These are phyloP conservation scores for Criorhina ranunculi DNA, from an alignment of 2,888 invertebrate genomes.

Conservation along the genomic window DNA sequence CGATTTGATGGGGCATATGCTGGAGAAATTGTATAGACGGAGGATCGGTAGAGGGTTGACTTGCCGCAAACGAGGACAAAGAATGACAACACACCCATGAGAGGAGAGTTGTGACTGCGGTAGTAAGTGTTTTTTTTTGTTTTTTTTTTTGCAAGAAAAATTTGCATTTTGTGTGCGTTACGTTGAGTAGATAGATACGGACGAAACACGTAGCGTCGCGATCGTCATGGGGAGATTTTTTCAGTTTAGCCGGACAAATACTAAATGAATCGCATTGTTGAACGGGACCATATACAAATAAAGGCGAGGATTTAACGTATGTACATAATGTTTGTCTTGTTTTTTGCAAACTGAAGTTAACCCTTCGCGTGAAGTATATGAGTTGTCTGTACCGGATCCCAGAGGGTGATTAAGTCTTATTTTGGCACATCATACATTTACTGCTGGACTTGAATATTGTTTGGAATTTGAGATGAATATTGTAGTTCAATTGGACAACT, in stretches of 20 bases:
- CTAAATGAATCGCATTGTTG: conserved; percentile 54
- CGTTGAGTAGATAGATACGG: conserved; percentile 64
- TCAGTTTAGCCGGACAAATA: conserved; percentile 51
- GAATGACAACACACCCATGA: conserved; percentile 70
- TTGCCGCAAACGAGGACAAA: conserved; percentile 53
- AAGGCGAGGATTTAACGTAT: conserved; percentile 22
- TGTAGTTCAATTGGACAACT: too few relatives aligned
- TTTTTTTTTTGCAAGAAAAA: conserved; percentile 46
- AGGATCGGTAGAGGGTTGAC: conserved; percentile 57
- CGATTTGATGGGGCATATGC: not conserved
- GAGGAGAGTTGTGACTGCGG: conserved; percentile 31
- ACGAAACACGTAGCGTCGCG: conserved; percentile 16
- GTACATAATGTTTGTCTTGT: conserved; percentile 9
- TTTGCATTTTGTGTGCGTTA: conserved; percentile 74
- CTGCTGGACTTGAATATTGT: too few relatives aligned
- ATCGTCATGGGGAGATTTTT: conserved; percentile 31
- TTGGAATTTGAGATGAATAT: too few relatives aligned
- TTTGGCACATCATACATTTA: too few relatives aligned
- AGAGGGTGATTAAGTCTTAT: too few relatives aligned
- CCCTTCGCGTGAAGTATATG: too few relatives aligned
- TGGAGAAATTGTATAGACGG: conserved; percentile 6
- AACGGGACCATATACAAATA: conserved; percentile 23
- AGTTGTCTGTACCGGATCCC: too few relatives aligned
- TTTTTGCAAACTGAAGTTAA: conserved; percentile 10
- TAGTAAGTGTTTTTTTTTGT: conserved; percentile 43